A percentile compares a stretch with the other conserved stretches of the same genome.
These are phyloP conservation scores for Drosophila asahinai DNA, from an alignment of 1,140 invertebrate genomes.

Conservation along the genomic window DNA sequence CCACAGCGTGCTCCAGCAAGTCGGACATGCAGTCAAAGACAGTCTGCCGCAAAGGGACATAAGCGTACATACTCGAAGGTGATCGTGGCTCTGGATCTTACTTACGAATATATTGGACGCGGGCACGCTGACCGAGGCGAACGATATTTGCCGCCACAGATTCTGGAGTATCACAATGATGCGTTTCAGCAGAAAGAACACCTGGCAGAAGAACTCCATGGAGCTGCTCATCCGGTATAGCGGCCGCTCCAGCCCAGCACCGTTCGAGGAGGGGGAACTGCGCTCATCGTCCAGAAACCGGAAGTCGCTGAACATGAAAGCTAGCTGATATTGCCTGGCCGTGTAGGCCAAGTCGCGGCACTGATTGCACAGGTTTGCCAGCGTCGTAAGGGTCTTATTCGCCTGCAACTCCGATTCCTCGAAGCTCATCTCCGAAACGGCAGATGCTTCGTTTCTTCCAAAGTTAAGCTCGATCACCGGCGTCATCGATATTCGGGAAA, in stretches of 20 bases:
- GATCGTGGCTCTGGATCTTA: neutral
- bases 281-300: slow-evolving; percentile 21
- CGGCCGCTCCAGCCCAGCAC: slow-evolving; percentile 25
- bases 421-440: slow-evolving; percentile 84
- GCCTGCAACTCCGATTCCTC: slow-evolving; percentile 92
- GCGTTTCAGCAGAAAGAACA: slow-evolving; percentile 72
- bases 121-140: slow-evolving; percentile 36
- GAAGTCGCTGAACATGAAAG: slow-evolving; percentile 35
- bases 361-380: slow-evolving; percentile 92
- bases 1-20: slow-evolving; percentile 60
- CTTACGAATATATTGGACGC: slow-evolving; percentile 55
- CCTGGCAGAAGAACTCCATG: slow-evolving; percentile 77
- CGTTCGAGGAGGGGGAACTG: neutral
- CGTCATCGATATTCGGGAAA: slow-evolving; percentile 20
- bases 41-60: slow-evolving; percentile 30
- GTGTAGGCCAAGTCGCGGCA: slow-evolving; percentile 89
- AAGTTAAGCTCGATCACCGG: slow-evolving; percentile 58
- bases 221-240: slow-evolving; percentile 67
- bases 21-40: slow-evolving; percentile 63
- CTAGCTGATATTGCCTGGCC: slow-evolving; percentile 85
- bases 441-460: neutral
- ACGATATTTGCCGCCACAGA: slow-evolving; percentile 65
- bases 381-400: slow-evolving; percentile 92
- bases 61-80: neutral
- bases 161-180: slow-evolving; percentile 62